Percentiles rank a stretch among this genome's conserved stretches.
Conservation (phyloP, 2,113 vertebrate genomes). For the Peucedramus taeniatus region DNA sequence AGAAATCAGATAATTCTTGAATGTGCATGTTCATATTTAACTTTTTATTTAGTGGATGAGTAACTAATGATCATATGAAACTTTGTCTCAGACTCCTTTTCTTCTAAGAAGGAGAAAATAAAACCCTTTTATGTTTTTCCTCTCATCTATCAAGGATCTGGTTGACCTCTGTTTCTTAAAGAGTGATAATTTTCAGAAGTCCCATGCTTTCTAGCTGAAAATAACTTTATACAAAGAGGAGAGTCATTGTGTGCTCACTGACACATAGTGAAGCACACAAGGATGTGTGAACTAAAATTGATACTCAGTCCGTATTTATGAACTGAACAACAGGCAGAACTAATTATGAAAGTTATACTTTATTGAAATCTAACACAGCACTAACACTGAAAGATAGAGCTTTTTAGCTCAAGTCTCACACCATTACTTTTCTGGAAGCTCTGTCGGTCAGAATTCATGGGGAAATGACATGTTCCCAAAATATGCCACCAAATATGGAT, state of each 20-base stretch:
- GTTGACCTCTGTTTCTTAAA: background rate
- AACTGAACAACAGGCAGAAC: background rate
- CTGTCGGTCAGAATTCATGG: background rate
- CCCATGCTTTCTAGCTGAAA: background rate
- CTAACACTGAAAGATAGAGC: background rate
- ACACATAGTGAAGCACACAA: background rate
- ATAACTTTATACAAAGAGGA: background rate
- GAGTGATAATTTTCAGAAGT: background rate
- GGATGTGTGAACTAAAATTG: background rate
- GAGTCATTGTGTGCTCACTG: background rate
- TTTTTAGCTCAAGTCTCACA: background rate
- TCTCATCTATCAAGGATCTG: background rate
- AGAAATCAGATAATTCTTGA: background rate
- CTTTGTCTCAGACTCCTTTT: background rate
- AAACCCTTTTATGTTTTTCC: background rate
- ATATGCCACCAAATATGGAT: background rate
- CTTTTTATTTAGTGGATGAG: background rate
- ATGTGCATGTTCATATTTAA: background rate
- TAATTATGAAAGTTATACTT: background rate
- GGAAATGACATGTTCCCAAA: background rate
- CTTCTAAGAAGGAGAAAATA: background rate
- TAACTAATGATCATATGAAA: background rate
- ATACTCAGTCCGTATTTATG: background rate
- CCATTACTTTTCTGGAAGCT: background rate
- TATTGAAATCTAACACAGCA: background rate